These are phyloP conservation scores for Lamprotornis superbus DNA, from an alignment of 2,113 vertebrate species.

Conservation along the genomic window DNA sequence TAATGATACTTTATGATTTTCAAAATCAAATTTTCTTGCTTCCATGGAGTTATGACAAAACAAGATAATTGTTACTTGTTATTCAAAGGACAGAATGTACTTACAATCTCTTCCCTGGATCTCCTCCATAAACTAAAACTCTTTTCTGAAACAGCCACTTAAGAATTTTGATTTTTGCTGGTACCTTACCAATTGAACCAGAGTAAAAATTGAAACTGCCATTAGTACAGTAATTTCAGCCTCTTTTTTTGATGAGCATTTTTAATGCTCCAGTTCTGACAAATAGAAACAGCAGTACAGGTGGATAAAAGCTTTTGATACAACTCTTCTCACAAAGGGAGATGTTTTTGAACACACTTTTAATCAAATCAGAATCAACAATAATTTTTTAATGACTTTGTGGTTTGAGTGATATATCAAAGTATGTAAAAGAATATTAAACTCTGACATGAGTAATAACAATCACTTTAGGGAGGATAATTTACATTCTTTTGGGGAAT, in stretches of 20 bases:
- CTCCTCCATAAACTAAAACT: neutral
- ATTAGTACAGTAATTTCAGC: neutral
- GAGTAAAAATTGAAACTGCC: neutral
- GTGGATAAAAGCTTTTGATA: neutral
- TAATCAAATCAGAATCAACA: constrained; percentile 1
- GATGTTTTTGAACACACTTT: neutral
- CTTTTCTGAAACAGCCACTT: neutral
- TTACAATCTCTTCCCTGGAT: neutral
- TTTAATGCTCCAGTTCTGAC: neutral
- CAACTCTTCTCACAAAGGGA: neutral
- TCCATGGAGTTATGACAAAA: neutral
- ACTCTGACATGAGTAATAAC: neutral
- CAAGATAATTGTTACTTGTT: neutral
- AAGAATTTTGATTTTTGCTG: neutral
- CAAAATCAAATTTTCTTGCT: neutral
- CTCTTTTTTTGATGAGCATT: neutral
- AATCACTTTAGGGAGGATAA: neutral
- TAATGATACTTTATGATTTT: neutral
- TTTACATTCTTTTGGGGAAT: neutral
- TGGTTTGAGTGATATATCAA: constrained; percentile 7
- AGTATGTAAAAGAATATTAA: neutral
- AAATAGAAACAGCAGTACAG: neutral
- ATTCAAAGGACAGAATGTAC: neutral
- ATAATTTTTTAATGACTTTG: neutral
- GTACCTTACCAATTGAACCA: neutral